Evolutionary conservation across 2,113 vertebrate genomes (phyloP), one percentile per base, ranked within the genome.

Genomic region (Tragelaphus scriptus): DNA sequence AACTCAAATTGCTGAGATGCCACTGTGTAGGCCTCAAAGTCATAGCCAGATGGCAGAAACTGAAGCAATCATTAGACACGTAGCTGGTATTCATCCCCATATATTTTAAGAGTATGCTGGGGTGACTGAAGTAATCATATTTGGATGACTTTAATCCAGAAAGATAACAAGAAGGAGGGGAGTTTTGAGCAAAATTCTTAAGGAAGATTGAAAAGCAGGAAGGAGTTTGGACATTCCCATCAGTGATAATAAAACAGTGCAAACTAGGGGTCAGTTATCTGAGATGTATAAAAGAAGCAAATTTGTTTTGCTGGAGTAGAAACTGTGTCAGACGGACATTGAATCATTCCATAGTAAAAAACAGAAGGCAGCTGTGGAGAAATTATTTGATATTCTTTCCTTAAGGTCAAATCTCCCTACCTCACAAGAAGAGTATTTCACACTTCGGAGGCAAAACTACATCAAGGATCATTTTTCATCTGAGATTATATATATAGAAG

Each of bases 231-330:
- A 17, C 77, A 51, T 61, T 88, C 30, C 26, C 55, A 23, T 5
- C 44, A 90, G 21, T 23, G 51, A 28, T 28, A 51, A 95, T 85
- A 92, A 77, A 93, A 93, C 8, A 90, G 56, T 10, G 7, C 3
- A 86, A 90, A 19, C 11, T 44, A 85, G 19, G 14, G 5, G 6
- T 19, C 32, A 68, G 5, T n/a, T 84, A 56, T 88, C 53, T 87
- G 56, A 71, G 17, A 84, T 44, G 10, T n/a, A 49, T 40, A 82
- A 44, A 88, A 88, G 32, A 65, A 94, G 40, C 36, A 77, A 56
- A 58, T 92, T 96, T 80, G 17, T 94, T 88, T 97, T 59, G 14
- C 17, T 80, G 59, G 36, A 92, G 56, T 49, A 95, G 79, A 97
- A 90, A 91, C 4, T 63, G 21, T 25, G 47, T 79, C 65, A 80